Evolutionary conservation across 1,140 invertebrate species (phyloP).

Genomic region (Archivesica marissinica): DNA sequence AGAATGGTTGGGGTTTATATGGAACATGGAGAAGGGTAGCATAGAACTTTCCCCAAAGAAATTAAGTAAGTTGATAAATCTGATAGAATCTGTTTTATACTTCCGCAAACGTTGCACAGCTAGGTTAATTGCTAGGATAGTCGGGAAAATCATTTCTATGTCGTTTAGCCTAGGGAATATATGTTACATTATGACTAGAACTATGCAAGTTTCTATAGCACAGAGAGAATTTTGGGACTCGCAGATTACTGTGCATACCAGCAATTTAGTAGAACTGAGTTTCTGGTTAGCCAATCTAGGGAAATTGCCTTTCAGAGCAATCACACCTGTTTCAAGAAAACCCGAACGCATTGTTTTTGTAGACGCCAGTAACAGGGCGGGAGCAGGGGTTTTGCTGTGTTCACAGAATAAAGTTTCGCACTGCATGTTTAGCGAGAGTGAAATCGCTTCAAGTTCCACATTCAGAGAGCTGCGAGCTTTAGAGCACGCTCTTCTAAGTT

Average conservation of each 20-base stretch:
- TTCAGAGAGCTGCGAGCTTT: neutral
- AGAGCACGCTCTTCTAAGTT: neutral
- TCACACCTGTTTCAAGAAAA: too few species aligned
- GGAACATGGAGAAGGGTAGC: too few species aligned
- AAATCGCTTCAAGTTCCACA: neutral
- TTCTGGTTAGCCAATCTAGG: neutral
- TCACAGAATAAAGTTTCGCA: neutral
- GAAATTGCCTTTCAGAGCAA: neutral
- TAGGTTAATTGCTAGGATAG: neutral
- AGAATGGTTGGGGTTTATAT: too few species aligned
- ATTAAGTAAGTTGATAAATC: too few species aligned
- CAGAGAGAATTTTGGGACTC: neutral
- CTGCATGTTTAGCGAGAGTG: neutral
- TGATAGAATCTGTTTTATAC: too few species aligned
- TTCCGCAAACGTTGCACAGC: too few species aligned
- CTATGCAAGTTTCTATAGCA: neutral
- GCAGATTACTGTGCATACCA: neutral
- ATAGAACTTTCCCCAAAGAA: too few species aligned
- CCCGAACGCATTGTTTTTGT: constrained; percentile 30
- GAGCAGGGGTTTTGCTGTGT: constrained; percentile 25
- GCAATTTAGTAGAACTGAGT: neutral
- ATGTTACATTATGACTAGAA: constrained; percentile 18
- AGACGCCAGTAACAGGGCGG: constrained; percentile 16
- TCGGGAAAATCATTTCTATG: constrained; percentile 10
- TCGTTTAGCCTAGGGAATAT: neutral